phyloP scores from a whole-genome alignment of 2,113 vertebrate genomes.

The Chamaea fasciata region DNA sequence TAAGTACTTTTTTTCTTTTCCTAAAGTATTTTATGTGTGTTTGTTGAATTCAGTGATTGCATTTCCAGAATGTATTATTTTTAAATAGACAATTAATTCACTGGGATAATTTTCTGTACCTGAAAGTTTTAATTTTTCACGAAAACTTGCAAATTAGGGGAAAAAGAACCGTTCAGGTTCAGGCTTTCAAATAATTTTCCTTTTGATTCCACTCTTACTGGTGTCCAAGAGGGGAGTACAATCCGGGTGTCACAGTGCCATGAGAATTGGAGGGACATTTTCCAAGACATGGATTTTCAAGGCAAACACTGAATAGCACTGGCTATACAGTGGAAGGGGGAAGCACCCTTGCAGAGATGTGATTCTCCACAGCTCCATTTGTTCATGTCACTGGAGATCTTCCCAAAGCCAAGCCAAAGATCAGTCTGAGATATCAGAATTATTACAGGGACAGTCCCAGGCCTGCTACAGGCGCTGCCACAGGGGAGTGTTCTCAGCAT shows the following conservation, averaged over 20 bases:
- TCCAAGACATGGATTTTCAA: not conserved
- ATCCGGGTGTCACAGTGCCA: not conserved
- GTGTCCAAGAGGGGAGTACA: not conserved
- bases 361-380: not conserved
- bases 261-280: not conserved
- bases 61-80: not conserved
- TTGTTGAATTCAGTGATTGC: not conserved
- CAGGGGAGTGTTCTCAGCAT: not conserved
- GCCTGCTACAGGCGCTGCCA: not conserved
- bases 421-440: not conserved
- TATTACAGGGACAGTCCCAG: not conserved
- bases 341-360: not conserved
- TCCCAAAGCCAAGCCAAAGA: not conserved
- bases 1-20: conserved; percentile 72
- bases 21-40: not conserved
- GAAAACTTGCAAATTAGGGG: not conserved
- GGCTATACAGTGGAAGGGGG: not conserved
- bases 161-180: not conserved
- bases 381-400: not conserved
- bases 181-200: not conserved
- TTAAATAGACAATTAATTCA: not conserved
- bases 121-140: not conserved
- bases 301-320: not conserved
- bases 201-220: not conserved
- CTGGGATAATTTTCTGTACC: not conserved